Evolutionary conservation across 2,113 vertebrate species (phyloP).

Genomic region (Cottus gobio): DNA sequence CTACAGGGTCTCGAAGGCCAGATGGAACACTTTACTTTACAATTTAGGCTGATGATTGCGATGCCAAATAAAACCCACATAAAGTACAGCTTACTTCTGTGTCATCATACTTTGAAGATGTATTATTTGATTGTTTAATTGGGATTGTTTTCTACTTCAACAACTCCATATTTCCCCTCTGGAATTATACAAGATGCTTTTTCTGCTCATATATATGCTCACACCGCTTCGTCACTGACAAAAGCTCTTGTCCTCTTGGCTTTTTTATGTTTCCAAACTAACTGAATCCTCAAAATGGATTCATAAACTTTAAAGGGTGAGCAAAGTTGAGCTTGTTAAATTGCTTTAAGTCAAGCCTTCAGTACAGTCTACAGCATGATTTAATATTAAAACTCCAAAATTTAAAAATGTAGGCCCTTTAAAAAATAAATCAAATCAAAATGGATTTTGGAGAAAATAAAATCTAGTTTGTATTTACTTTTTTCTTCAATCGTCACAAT

Average conservation of each 20-base stretch:
- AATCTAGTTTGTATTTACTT: not conserved
- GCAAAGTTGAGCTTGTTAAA: not conserved
- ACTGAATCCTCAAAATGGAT: not conserved
- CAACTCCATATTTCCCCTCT: not conserved
- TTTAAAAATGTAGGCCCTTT: not conserved
- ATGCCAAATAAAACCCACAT: slow-evolving; percentile 25
- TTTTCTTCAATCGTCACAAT: not conserved
- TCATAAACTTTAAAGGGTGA: not conserved
- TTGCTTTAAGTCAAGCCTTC: not conserved
- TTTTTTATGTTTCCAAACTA: not conserved
- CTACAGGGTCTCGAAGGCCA: slow-evolving; percentile 40
- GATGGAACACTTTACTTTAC: slow-evolving; percentile 47
- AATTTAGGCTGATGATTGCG: slow-evolving; percentile 35
- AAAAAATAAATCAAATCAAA: not conserved
- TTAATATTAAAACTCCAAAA: not conserved
- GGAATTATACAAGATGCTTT: slow-evolving; percentile 4
- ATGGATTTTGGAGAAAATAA: not conserved
- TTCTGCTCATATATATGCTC: too few species aligned
- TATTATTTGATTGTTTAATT: not conserved
- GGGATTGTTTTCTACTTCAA: not conserved
- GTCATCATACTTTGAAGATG: not conserved
- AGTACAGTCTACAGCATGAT: not conserved
- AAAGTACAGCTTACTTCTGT: slow-evolving; percentile 1
- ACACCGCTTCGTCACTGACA: not conserved
- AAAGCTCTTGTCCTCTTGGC: not conserved